Percentiles rank a stretch among this genome's conserved stretches.
phyloP scores from a whole-genome alignment of 2,888 invertebrate species.

The Ischnus inquisitorius region DNA sequence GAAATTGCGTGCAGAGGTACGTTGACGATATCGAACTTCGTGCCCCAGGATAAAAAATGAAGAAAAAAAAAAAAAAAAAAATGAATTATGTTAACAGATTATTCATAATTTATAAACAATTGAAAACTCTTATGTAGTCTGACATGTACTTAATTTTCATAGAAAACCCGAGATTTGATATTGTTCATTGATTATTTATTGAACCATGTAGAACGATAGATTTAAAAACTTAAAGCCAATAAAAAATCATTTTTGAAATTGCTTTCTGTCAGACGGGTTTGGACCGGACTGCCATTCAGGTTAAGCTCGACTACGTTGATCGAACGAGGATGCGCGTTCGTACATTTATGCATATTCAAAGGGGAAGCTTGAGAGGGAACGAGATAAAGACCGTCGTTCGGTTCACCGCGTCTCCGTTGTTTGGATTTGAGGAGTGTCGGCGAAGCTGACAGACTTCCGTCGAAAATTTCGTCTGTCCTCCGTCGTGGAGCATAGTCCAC shows the following conservation, averaged over 20 bases:
- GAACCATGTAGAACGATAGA: too few relatives aligned
- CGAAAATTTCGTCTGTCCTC: neutral
- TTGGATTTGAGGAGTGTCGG: neutral
- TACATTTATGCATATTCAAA: constrained; percentile 52
- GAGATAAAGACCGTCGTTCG: neutral
- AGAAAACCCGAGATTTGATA: too few relatives aligned
- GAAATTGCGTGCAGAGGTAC: too few relatives aligned
- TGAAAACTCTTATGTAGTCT: too few relatives aligned
- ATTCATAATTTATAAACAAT: too few relatives aligned
- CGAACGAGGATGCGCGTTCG: constrained; percentile 23
- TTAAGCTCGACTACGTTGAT: constrained; percentile 39
- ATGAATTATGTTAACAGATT: too few relatives aligned
- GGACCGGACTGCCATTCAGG: neutral
- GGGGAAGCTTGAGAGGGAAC: neutral
- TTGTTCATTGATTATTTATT: too few relatives aligned
- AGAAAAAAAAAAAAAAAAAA: too few relatives aligned
- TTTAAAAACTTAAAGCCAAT: neutral
- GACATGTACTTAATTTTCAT: too few relatives aligned
- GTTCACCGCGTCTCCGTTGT: neutral
- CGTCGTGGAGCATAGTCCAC: neutral
- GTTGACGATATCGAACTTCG: too few relatives aligned
- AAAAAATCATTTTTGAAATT: too few relatives aligned
- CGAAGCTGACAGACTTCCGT: neutral
- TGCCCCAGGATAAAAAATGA: too few relatives aligned
- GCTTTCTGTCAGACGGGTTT: neutral